Evolutionary conservation across 23 tunicate species (phyloP), one percentile per base, ranked within the genome.

Genomic region (Corella eumyota): DNA sequence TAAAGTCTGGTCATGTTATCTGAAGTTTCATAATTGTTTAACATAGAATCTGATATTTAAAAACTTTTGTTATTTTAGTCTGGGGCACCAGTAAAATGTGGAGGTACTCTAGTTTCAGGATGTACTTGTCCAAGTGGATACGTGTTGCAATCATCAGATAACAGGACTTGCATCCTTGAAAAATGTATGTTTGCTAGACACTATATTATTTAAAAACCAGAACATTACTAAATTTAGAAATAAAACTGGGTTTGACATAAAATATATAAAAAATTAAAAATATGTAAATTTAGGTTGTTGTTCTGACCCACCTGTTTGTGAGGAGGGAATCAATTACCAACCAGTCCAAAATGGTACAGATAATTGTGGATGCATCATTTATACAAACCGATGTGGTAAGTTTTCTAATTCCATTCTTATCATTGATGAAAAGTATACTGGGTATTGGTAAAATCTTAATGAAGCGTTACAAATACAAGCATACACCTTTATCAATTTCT

Each of bases 111-210:
- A 19, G 60, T 54, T 24, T 2, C 31, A 2, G 60, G 60, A 1
- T 63, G 68, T 44, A 28, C 26, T 20, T 63, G 68, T 63, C 68
- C 68, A 2, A 26, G 26, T 6, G 68, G 54, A 24, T 45, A 38
- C 33, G 68, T 63, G 13, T 45, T 30, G 40, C 36, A 36, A 45
- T 40, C 32, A 3, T 1, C 52, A 3, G 68, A 21, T 22, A 63
- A 31, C 54, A 4, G 45, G 2, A 34, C 40, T 15, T 63, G 68
- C 38, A 44, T 63, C 54, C 40, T 40, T 2, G 54, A 38, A 45
- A 36, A 28, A 38, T 63, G 68, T 63, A 32, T 21, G 68, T 44
- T 38, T 2, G 19, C 24, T 38, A 4, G 21, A 53, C 58, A 11
- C 7, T 21, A 20, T 11, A 9, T 40, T 40, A 40, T 11, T 40